These are phyloP conservation scores for Eucidaris tribuloides DNA, from an alignment of 35 echinoderm and acorn worm species.

Conservation along the genomic window DNA sequence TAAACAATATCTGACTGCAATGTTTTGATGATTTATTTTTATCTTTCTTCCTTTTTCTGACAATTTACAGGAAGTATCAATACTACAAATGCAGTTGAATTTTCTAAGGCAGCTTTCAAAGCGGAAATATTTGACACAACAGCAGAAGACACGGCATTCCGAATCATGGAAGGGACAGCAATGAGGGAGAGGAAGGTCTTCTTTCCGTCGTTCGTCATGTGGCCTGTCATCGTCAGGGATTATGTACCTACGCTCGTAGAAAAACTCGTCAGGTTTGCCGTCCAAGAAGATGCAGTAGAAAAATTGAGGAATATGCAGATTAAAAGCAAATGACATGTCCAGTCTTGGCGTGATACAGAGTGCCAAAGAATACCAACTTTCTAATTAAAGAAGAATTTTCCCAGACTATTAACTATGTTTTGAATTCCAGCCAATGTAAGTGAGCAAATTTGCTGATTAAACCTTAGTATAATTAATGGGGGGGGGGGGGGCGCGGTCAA, in stretches of 20 bases:
- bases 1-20: no score
- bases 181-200: conserved; percentile 32
- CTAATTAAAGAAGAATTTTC: no score
- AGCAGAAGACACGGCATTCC: conserved; percentile 36
- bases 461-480: no score
- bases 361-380: no score
- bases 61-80: conserved; percentile 73
- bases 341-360: no score
- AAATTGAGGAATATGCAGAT: not conserved
- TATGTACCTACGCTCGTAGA: not conserved
- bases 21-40: no score
- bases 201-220: not conserved
- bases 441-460: no score
- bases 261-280: not conserved
- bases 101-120: conserved; percentile 23
- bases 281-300: not conserved
- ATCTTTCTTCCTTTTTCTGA: not conserved
- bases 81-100: conserved; percentile 60
- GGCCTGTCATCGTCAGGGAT: not conserved
- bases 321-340: no score
- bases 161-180: conserved; percentile 33
- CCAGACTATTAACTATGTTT: no score
- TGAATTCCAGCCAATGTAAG: no score
- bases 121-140: not conserved
- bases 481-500: no score